Evolutionary conservation across 2,113 vertebrate species (phyloP), one percentile per base, ranked within the genome.

Genomic region (Nyctibius bracteatus): DNA sequence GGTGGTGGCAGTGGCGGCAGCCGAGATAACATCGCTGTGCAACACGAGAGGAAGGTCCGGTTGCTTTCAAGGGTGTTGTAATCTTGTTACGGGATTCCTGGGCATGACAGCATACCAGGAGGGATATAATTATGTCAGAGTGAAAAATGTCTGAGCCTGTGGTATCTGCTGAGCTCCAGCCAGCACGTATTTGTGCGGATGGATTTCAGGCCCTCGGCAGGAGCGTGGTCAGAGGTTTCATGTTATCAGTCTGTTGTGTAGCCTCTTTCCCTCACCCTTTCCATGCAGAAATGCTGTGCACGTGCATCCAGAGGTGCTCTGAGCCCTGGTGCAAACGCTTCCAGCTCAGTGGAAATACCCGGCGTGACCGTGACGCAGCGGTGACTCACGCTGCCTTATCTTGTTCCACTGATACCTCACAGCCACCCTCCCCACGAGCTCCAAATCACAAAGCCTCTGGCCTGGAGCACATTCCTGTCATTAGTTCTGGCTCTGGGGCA

Each of bases 141-240:
- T 20, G 67, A 57, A 80, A 73, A 79, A 92, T 8, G 35, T 15
- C 52, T 8, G 17, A 52, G 55, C 55, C n/a, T 18, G 43, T 81
- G 77, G 59, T 28, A 31, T 79, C 63, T 6, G 8, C 43, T 23
- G 55, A 18, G 66, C 85, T 78, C 0, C 1, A 63, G 74, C 47
- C 54, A 35, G 19, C 43, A 3, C 1, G 1, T 20, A 1, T 33
- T 46, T 9, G 6, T 22, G 62, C 2, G 2, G 58, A 52, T 8
- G 67, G 62, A 52, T 19, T 31, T 21, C 0, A 0, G 54, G 57
- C 57, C 30, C 21, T 13, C 0, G 1, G 57, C 4, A 4, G 88
- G 23, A 90, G 25, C 0, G 3, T 12, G 66, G 33, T 39, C 23
- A 4, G 44, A 37, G 33, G 23, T 17, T 33, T 23, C 75, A 28